These are phyloP conservation scores for Acestrorhynchus altus DNA, from an alignment of 2,797 vertebrate genomes.

Conservation along the genomic window DNA sequence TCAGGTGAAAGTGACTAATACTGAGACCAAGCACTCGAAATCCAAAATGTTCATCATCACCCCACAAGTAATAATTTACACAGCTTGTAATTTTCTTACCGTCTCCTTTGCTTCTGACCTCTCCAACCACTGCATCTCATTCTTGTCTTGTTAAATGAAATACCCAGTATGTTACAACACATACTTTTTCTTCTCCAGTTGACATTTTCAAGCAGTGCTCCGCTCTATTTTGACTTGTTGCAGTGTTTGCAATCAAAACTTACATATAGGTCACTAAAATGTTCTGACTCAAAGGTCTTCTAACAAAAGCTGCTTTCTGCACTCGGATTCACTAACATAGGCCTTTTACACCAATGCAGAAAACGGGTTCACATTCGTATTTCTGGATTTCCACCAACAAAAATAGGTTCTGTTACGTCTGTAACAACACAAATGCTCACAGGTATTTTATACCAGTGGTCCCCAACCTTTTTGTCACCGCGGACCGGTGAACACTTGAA, in stretches of 20 bases:
- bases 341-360: too few relatives aligned
- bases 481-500: too few relatives aligned
- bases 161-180: conserved; percentile 56
- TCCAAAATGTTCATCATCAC: conserved; percentile 68
- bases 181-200: conserved; percentile 46
- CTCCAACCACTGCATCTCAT: conserved; percentile 33
- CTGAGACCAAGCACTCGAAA: conserved; percentile 55
- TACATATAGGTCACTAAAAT: conserved; percentile 50
- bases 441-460: too few relatives aligned
- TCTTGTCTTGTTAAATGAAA: conserved; percentile 60
- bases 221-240: conserved; percentile 59
- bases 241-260: conserved; percentile 60
- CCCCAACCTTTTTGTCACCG: too few relatives aligned
- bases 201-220: conserved; percentile 47
- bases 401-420: too few relatives aligned
- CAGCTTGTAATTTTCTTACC: conserved; percentile 59
- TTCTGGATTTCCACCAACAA: too few relatives aligned
- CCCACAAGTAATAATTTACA: conserved; percentile 70
- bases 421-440: too few relatives aligned
- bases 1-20: conserved; percentile 75
- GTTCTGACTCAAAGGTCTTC: conserved; percentile 21
- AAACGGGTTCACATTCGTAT: too few relatives aligned
- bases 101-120: conserved; percentile 54
- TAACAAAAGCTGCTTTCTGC: conserved; percentile 14
- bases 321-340: conserved; percentile 51